These are phyloP conservation scores for Julus scanicus DNA, from an alignment of 2,888 invertebrate genomes.

Conservation along the genomic window DNA sequence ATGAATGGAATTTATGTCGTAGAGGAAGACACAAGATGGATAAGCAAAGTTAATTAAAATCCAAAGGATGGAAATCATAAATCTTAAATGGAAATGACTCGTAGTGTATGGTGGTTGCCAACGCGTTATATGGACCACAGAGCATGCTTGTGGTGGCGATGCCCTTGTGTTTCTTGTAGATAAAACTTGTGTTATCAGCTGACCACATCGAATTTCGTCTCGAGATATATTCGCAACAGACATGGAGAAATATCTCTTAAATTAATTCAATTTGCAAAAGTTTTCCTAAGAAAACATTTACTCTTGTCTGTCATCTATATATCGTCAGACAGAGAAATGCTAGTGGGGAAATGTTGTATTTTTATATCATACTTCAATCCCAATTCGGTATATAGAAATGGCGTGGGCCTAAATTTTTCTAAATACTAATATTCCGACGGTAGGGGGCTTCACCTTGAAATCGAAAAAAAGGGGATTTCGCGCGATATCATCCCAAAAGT, in stretches of 20 bases:
- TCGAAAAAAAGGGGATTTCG: neutral
- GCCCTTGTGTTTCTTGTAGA: neutral
- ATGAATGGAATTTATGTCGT: constrained; percentile 4
- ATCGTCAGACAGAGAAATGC: no score
- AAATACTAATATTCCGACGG: no score
- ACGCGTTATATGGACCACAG: neutral
- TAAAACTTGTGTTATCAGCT: neutral
- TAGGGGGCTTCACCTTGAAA: neutral
- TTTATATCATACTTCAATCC: no score
- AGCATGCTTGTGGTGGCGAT: neutral
- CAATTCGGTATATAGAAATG: no score
- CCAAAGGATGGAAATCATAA: neutral
- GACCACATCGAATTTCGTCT: neutral
- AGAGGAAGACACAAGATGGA: neutral
- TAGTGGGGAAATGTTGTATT: no score
- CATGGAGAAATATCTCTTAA: neutral
- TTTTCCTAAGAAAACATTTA: neutral
- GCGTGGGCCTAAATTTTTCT: no score
- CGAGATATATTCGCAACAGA: neutral
- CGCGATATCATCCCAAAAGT: neutral
- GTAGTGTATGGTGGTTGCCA: neutral
- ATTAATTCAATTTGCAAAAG: neutral
- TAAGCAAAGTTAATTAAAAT: constrained; percentile 20
- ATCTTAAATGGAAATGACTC: constrained; percentile 4
- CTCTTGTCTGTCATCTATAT: no score